Evolutionary conservation across 2,797 vertebrate species (phyloP).

Genomic region (Halcyon smyrnensis): DNA sequence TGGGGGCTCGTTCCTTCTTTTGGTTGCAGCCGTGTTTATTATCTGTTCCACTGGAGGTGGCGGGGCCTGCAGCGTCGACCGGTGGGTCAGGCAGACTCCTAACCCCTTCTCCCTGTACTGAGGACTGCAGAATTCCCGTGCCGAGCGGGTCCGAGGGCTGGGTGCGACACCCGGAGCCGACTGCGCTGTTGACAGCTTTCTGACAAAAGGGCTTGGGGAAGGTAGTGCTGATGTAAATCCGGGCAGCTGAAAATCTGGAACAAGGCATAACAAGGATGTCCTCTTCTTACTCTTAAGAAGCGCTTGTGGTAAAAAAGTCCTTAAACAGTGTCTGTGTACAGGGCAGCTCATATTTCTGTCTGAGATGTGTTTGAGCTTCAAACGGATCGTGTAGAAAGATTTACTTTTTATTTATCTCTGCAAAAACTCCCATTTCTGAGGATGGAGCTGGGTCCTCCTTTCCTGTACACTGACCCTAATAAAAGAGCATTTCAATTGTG

Average conservation of each 20-base stretch:
- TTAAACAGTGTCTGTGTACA: accelerated
- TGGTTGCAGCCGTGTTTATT: neutral
- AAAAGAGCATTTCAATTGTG: neutral
- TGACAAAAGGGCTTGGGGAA: accelerated
- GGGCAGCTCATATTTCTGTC: neutral
- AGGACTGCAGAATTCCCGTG: neutral
- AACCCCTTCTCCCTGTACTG: neutral
- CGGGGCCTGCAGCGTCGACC: neutral
- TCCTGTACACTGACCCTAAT: neutral
- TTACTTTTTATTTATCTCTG: neutral
- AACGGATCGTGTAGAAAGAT: accelerated
- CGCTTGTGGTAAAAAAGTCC: neutral
- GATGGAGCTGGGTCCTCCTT: neutral
- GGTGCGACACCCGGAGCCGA: too few relatives aligned
- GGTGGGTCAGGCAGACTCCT: neutral
- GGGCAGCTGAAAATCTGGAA: neutral
- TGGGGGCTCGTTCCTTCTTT: neutral
- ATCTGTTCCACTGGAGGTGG: neutral
- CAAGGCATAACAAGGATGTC: neutral
- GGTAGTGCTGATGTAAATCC: neutral
- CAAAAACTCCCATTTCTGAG: neutral
- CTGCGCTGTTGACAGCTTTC: accelerated
- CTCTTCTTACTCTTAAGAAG: neutral
- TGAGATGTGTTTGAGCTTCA: neutral
- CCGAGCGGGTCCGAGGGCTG: accelerated